Base-by-base conservation (phyloP, 2,797 vertebrate species). In the Gymnothorax javanicus region DNA sequence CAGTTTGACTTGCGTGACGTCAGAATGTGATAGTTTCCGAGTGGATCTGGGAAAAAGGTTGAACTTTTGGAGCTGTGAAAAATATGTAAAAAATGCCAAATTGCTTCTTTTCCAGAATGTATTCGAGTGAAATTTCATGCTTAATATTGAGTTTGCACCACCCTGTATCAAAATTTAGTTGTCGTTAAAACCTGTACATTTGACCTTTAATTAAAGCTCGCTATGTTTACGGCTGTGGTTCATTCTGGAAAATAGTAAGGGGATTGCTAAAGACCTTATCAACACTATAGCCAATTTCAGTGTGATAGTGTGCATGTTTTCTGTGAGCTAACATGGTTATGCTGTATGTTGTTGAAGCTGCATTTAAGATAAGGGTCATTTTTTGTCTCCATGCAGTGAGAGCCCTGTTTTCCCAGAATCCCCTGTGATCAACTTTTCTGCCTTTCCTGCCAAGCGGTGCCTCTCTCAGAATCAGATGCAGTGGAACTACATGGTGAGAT, bases 401-500 rank as follows among this genome's bases (percentile, higher is more conserved):
- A 77, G 67, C 54, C 17, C 57, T 52, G 7, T 77, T 58, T 82
- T 85, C 58, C 86, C 86, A 83, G 86, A 87, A 56, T 82, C 88
- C 43, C 62, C 88, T 43, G 86, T 85, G 64, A 82, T 85, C 50
- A 84, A 85, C 62, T 85, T 86, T 86, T 69, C 86, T 67, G 88
- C 62, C 17, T 79, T 23, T 43, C 57, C 54, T 17, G 67, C 62
- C 27, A 27, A 50, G 56, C 75, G 81, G 54, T 6, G 81, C 86
- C 84, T 52, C 4, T 64, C 27, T 17, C 86, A 87, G 79, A 84
- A 89, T 43, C 58, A 62, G 58, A 84, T 85, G 43, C 25, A 75
- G 67, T 89, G 88, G 88, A 79, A 83, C 50, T 71, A 27, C 79
- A 83, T 64, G 86, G 86, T 89, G 84, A 85, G 83, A n/a, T 58